These are phyloP conservation scores for Cochlearius cochlearius DNA, from an alignment of 2,113 vertebrate species.

Conservation along the genomic window DNA sequence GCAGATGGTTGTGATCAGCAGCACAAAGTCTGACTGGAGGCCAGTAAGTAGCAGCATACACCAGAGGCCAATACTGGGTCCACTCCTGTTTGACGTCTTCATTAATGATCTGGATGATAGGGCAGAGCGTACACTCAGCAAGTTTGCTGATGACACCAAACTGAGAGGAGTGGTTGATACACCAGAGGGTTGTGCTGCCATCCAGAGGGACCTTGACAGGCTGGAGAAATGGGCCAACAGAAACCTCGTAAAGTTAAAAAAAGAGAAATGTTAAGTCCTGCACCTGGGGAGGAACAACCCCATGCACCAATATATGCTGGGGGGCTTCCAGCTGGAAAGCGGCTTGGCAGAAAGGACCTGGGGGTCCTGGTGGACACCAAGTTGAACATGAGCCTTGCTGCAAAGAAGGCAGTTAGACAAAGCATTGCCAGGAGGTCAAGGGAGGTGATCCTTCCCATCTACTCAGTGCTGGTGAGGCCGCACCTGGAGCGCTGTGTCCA, in stretches of 20 bases:
- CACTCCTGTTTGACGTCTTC: neutral
- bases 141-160: neutral
- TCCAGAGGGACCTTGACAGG: neutral
- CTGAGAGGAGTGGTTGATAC: neutral
- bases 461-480: neutral
- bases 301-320: neutral
- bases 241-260: neutral
- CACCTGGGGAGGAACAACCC: neutral
- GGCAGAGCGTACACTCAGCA: neutral
- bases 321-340: neutral
- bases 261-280: neutral
- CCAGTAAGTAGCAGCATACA: neutral
- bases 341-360: neutral
- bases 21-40: neutral
- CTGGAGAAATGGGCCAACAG: neutral
- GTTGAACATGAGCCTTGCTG: neutral
- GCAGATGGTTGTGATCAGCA: neutral
- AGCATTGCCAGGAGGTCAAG: neutral
- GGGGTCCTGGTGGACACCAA: neutral
- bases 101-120: too few relatives aligned
- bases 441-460: neutral
- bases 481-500: neutral
- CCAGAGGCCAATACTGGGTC: neutral
- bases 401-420: neutral
- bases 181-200: neutral